A percentile compares a stretch with the other conserved stretches of the same genome.
phyloP scores from a whole-genome alignment of 2,888 invertebrate genomes.

The Chrysina gloriosa region DNA sequence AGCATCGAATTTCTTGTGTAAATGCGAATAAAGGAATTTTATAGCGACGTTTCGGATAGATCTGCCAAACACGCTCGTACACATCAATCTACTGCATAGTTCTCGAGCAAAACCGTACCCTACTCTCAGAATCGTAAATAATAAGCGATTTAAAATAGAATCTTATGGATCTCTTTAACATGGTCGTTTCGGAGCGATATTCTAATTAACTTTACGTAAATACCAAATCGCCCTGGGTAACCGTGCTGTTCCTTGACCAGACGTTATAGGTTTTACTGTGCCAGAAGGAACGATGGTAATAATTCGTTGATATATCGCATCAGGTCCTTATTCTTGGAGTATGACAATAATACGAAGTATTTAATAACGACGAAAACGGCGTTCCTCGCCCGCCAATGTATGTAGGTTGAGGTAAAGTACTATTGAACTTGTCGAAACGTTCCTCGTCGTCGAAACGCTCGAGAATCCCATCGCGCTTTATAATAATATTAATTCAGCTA shows the following conservation, averaged over 20 bases:
- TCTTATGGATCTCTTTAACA: no score
- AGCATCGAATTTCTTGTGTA: not conserved
- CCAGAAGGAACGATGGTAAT: no score
- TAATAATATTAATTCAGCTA: constrained; percentile 1
- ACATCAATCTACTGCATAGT: not conserved
- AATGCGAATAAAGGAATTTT: not conserved
- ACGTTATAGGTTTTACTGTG: not conserved
- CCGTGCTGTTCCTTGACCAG: no score
- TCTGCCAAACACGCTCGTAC: not conserved
- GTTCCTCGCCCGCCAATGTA: not conserved
- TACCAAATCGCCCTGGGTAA: no score
- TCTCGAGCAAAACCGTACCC: not conserved
- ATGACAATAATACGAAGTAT: constrained; percentile 8
- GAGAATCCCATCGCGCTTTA: constrained; percentile 4
- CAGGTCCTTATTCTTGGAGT: not conserved
- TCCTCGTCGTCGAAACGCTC: not conserved
- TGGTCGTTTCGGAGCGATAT: no score
- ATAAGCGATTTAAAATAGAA: no score
- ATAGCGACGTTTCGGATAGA: not conserved
- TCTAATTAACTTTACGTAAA: no score
- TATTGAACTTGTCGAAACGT: constrained; percentile 25
- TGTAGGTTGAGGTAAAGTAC: constrained; percentile 24
- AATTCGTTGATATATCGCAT: not conserved
- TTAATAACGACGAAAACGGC: constrained; percentile 17
- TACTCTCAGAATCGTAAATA: no score